Percentiles rank a stretch among this genome's conserved stretches.
Evolutionary conservation across 2,888 invertebrate species (phyloP).

Genomic region (Hoplodrina ambigua): DNA sequence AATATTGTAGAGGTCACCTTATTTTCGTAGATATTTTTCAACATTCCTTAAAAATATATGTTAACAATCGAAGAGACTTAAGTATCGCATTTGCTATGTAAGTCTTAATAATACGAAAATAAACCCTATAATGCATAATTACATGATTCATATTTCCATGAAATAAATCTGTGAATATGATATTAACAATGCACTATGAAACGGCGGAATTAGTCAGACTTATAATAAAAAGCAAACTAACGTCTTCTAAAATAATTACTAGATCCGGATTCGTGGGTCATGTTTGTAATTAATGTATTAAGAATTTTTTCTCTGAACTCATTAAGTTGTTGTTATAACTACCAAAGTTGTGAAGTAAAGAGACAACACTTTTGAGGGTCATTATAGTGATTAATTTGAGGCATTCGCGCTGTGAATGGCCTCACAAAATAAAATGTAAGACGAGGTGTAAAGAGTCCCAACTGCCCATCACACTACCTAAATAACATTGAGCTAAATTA

Average conservation of each 20-base stretch:
- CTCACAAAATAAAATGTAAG: not conserved
- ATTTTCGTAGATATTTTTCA: no score
- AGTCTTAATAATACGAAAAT: no score
- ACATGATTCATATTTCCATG: no score
- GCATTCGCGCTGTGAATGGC: not conserved
- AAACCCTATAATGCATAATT: no score
- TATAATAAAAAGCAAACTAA: conserved; percentile 43
- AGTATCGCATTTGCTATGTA: no score
- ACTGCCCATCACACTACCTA: no score
- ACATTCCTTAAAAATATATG: no score
- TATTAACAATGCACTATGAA: not conserved
- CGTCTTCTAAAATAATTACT: conserved; percentile 46
- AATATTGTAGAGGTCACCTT: no score
- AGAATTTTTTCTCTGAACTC: conserved; percentile 36
- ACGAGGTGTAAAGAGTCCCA: no score
- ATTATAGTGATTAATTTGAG: conserved; percentile 20
- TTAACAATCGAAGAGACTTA: no score
- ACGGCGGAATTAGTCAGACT: conserved; percentile 31
- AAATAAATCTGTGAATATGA: no score
- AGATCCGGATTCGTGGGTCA: conserved; percentile 44
- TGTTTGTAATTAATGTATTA: conserved; percentile 49
- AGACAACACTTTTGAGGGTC: conserved; percentile 1
- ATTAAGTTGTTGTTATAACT: conserved; percentile 38
- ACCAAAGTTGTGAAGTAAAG: conserved; percentile 9
- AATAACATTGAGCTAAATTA: no score